Conservation (phyloP, 2,888 invertebrate genomes). For the Microchrysa polita region DNA sequence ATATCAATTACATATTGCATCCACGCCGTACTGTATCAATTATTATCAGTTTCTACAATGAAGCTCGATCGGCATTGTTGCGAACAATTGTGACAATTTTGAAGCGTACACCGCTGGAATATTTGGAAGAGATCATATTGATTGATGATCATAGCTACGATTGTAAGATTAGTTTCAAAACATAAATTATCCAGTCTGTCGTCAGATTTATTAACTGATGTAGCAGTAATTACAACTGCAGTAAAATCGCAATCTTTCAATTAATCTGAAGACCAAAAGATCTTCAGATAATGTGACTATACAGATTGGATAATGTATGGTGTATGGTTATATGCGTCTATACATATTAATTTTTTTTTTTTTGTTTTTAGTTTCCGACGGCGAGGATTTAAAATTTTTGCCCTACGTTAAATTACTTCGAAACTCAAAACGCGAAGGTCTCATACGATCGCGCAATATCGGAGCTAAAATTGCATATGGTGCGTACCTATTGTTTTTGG, state of each 20-base stretch:
- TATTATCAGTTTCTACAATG: constrained; percentile 59
- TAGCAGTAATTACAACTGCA: too few species aligned
- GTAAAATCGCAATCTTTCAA: too few species aligned
- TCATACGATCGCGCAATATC: constrained; percentile 63
- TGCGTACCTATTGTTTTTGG: constrained; percentile 62
- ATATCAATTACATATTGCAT: constrained; percentile 51
- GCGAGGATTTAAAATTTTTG: constrained; percentile 45
- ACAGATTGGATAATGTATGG: too few species aligned
- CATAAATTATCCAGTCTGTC: constrained; percentile 5
- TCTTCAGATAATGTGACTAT: too few species aligned
- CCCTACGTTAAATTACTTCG: constrained; percentile 51
- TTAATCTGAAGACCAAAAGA: too few species aligned
- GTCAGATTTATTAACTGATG: too few species aligned
- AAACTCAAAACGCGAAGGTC: constrained; percentile 58
- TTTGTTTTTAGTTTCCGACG: constrained; percentile 41
- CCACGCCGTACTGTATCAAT: constrained; percentile 54
- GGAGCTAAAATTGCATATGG: constrained; percentile 60
- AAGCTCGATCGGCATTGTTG: constrained; percentile 58
- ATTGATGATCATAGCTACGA: constrained; percentile 60
- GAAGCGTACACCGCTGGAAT: constrained; percentile 55
- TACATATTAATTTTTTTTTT: neutral
- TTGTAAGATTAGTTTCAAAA: constrained; percentile 55
- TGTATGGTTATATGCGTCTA: neutral
- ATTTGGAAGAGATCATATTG: constrained; percentile 59
- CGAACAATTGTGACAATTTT: constrained; percentile 58